Evolutionary conservation across 2,888 invertebrate species (phyloP).

Genomic region (Fragum whitleyi): DNA sequence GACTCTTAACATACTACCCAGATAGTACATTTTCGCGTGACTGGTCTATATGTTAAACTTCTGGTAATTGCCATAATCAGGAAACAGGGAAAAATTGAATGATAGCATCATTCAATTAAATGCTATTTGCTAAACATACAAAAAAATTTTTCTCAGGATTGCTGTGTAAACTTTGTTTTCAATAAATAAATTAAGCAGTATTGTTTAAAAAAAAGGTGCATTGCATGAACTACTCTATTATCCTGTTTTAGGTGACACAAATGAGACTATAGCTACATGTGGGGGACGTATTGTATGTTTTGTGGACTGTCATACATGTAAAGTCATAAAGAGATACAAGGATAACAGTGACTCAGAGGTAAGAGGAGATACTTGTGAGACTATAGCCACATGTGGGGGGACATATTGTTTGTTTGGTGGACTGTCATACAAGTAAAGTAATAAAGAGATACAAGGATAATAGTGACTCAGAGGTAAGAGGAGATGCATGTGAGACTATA

Average conservation of each 20-base stretch:
- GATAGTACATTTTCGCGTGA: too few species aligned
- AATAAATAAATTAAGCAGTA: too few species aligned
- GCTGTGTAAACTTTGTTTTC: too few species aligned
- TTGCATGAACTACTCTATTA: too few species aligned
- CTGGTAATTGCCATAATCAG: too few species aligned
- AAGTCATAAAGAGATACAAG: slow-evolving; percentile 85
- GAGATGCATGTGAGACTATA: slow-evolving; percentile 83
- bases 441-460: slow-evolving; percentile 84
- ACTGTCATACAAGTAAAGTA: slow-evolving; percentile 85
- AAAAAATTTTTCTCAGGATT: too few species aligned
- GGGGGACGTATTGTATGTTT: slow-evolving; percentile 86
- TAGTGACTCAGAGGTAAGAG: slow-evolving; percentile 77
- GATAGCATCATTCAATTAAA: too few species aligned
- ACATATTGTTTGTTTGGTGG: slow-evolving; percentile 86
- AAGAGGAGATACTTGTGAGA: slow-evolving; percentile 81
- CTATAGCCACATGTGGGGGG: slow-evolving; percentile 87
- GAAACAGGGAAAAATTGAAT: too few species aligned
- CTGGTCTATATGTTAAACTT: too few species aligned
- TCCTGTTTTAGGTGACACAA: slow-evolving; percentile 78
- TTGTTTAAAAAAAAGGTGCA: too few species aligned
- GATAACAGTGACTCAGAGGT: slow-evolving; percentile 76
- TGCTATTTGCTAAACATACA: too few species aligned
- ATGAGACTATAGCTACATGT: slow-evolving; percentile 86
- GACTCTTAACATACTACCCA: too few species aligned
- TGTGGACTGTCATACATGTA: slow-evolving; percentile 85